Base-by-base conservation (phyloP, 2,888 invertebrate species). In the Thereva nobilitata region DNA sequence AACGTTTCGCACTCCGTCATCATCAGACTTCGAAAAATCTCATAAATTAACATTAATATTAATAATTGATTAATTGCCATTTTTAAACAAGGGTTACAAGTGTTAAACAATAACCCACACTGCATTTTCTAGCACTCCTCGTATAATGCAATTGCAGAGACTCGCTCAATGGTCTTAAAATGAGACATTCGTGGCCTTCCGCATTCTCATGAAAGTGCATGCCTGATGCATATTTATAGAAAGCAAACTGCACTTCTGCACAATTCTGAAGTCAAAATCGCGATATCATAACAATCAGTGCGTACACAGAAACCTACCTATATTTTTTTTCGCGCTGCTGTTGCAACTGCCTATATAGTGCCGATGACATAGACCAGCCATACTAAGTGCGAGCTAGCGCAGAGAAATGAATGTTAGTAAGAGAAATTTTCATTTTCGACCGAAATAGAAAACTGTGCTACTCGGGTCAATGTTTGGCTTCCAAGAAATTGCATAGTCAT, bases 161-260 rank as follows among this genome's bases (percentile, higher is more conserved):
- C 23, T 23, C 23, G 23, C 23, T 23, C 23, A 23, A 23, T 23
- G 23, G 23, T 23, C 23, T 23, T 23, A 23, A 23, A 23, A 64
- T 64, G 54, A 67, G 47, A 67, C 63, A 67, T 67, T 54, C 55
- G 56, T 64, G 67, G 67, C 67, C 64, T 67, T 67, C 67, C 67
- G 67, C 67, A 67, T 67, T 67, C 67, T 56, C 67, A 67, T 55
- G 64, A 67, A 67, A 54, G 45, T 67, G 63, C 50, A 67, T 61
- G 64, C 54, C 55, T 54, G 64, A 47, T 64, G 54, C 64, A 64
- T 64, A 54, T 47, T 64, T 54, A 49, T 50, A 23, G 23, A 23
- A 23, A 23, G 23, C 23, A 23, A 23, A 23, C 23, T 23, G 23
- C 23, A 23, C 23, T 23, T 23, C 23, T 23, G 23, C 23, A 23